Evolutionary conservation across 2,888 invertebrate species (phyloP), one percentile per base, ranked within the genome.

Genomic region (Lapara coniferarum): DNA sequence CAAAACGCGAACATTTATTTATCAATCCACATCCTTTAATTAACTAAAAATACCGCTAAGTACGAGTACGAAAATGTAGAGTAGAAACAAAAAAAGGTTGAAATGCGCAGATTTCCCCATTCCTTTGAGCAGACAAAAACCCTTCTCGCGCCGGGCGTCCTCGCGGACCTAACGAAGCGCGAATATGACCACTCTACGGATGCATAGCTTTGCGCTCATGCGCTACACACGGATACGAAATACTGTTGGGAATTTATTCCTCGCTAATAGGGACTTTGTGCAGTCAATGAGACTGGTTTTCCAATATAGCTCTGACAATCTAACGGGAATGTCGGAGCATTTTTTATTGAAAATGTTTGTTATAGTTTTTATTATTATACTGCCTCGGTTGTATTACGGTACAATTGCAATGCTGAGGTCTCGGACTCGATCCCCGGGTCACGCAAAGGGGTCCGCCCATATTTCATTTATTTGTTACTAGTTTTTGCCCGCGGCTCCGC

Each of bases 41-140:
- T 68, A 68, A 66, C 51, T 63, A 66, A 70, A 68, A 68, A 56
- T 56, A 66, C 51, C 56, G 66, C 63, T 14, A 56, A 67, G 8
- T 49, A 80, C 77, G 77, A 67, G 8, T 49, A 80, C 77, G 77
- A 76, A 76, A 80, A 79, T 57, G 75, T 71, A 69, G 70, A 67
- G 69, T 49, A 67, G 72, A 74, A 77, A 76, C 70, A 71, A 76
- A 78, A 80, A 73, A 71, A 77, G 78, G 73, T 59, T 82, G 82
- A 86, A 87, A 88, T 87, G 81, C 84, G 84, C 86, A 85, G 86
- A 85, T 87, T 87, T 84, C 75, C 82, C 84, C 84, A 79, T 88
- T 85, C 85, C 87, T 88, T 90, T 89, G 86, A 85, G 81, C 77
- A 85, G 82, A 85, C 85, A 87, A 86, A 85, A 87, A 81, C 86